These are phyloP conservation scores for Linyphia triangularis DNA, from an alignment of 2,888 invertebrate genomes.

Conservation along the genomic window DNA sequence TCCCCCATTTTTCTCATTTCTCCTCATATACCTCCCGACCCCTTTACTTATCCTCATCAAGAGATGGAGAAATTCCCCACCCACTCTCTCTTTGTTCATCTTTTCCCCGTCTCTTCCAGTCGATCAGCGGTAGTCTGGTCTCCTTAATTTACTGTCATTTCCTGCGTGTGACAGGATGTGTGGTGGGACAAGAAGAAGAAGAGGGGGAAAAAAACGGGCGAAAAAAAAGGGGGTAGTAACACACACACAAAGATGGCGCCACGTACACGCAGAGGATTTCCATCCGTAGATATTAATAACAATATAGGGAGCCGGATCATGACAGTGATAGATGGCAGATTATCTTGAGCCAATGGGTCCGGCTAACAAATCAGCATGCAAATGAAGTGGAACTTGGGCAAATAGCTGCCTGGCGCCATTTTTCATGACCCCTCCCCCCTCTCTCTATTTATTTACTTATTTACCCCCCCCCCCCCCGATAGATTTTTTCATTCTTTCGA, in stretches of 20 bases:
- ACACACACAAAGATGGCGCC: constrained; percentile 67
- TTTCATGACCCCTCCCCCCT: constrained; percentile 63
- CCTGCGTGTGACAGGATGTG: constrained; percentile 72
- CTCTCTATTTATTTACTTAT: constrained; percentile 48
- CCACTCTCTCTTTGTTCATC: constrained; percentile 33
- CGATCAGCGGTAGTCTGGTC: constrained; percentile 70
- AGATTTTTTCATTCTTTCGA: constrained; percentile 12
- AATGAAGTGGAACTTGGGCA: constrained; percentile 75
- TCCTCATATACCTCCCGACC: constrained; percentile 10
- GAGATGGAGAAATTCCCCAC: neutral
- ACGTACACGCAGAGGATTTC: constrained; percentile 59
- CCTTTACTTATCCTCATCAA: constrained; percentile 17
- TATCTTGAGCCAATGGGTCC: constrained; percentile 74
- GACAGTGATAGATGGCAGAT: constrained; percentile 75
- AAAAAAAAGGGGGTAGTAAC: constrained; percentile 30
- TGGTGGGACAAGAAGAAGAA: constrained; percentile 13
- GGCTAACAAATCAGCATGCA: constrained; percentile 76
- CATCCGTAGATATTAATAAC: constrained; percentile 76
- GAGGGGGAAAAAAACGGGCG: neutral
- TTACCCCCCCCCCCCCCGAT: constrained; percentile 33
- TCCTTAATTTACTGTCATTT: constrained; percentile 75
- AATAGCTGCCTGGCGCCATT: constrained; percentile 75
- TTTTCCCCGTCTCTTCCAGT: constrained; percentile 50
- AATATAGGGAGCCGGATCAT: constrained; percentile 73
- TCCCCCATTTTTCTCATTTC: constrained; percentile 34